These are phyloP conservation scores for Yponomeuta cagnagella DNA, from an alignment of 2,888 invertebrate genomes.

Conservation along the genomic window DNA sequence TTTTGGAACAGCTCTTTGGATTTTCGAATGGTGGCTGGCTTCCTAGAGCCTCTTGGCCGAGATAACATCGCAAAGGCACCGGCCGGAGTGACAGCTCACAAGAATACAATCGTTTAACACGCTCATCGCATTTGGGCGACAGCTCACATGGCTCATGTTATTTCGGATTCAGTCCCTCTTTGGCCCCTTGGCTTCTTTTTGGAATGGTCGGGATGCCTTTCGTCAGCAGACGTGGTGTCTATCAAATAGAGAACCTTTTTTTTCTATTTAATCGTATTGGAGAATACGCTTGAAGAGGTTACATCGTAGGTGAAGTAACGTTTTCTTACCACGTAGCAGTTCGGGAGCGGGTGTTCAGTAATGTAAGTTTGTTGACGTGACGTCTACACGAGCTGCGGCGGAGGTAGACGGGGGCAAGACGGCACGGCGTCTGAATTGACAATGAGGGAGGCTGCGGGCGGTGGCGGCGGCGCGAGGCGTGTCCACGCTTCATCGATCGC, in stretches of 20 bases:
- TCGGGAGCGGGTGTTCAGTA: slow-evolving; percentile 5
- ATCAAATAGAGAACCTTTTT: background rate
- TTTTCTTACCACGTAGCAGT: background rate
- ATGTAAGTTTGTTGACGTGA: slow-evolving; percentile 13
- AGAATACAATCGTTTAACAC: slow-evolving; percentile 72
- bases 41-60: slow-evolving; percentile 44
- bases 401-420: slow-evolving; percentile 24
- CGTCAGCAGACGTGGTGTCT: slow-evolving; percentile 8
- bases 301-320: background rate
- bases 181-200: slow-evolving; percentile 12
- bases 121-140: slow-evolving; percentile 67
- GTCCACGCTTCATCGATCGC: slow-evolving; percentile 75
- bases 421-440: slow-evolving; percentile 51
- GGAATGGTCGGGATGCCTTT: slow-evolving; percentile 15
- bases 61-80: slow-evolving; percentile 64
- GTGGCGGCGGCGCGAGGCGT: slow-evolving; percentile 63
- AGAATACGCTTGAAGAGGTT: background rate
- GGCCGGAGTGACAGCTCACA: slow-evolving; percentile 55
- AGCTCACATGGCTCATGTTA: slow-evolving; percentile 43
- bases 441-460: slow-evolving; percentile 49
- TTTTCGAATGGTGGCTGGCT: slow-evolving; percentile 43
- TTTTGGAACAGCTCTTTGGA: slow-evolving; percentile 33
- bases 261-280: background rate
- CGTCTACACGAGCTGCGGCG: slow-evolving; percentile 10
- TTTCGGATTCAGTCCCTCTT: slow-evolving; percentile 4